phyloP scores from a whole-genome alignment of 1,140 invertebrate species.

The Habropoda laboriosa region DNA sequence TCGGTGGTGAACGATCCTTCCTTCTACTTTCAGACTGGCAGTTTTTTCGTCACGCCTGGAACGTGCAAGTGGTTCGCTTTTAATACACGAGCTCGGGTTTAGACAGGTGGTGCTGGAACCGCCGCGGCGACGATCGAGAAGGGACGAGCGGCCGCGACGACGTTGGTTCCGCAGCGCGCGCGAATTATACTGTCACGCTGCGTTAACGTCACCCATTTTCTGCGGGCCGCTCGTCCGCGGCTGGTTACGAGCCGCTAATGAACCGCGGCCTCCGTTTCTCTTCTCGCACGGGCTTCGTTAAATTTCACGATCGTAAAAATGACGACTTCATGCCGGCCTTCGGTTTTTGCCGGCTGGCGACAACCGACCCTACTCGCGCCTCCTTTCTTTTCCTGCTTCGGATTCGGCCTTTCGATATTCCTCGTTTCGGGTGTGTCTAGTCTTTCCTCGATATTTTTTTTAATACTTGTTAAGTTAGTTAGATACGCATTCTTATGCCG shows the following conservation, averaged over 20 bases:
- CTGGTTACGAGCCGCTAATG: constrained; percentile 69
- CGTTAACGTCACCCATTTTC: constrained; percentile 74
- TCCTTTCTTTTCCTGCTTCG: no score
- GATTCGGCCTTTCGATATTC: no score
- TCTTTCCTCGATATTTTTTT: no score
- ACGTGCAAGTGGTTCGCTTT: neutral
- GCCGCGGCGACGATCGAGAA: constrained; percentile 62
- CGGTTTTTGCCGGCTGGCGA: constrained; percentile 13
- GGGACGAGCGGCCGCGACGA: no score
- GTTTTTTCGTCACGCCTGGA: neutral
- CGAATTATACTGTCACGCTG: constrained; percentile 78
- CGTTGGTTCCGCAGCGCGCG: no score
- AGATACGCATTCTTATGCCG: no score
- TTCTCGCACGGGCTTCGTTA: constrained; percentile 41
- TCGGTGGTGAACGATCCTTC: no score
- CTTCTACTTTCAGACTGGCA: neutral
- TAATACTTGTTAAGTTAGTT: no score
- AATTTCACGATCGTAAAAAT: constrained; percentile 68
- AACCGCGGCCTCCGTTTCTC: constrained; percentile 34
- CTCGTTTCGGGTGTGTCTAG: no score
- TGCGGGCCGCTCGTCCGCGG: constrained; percentile 28
- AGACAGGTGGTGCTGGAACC: constrained; percentile 35
- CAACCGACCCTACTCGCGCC: neutral
- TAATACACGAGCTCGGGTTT: constrained; percentile 12
- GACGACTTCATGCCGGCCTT: constrained; percentile 53